Base-by-base conservation (phyloP, 30 jellyfish, hydroid and myxozoan species). In the Haliclystus octoradiatus region DNA sequence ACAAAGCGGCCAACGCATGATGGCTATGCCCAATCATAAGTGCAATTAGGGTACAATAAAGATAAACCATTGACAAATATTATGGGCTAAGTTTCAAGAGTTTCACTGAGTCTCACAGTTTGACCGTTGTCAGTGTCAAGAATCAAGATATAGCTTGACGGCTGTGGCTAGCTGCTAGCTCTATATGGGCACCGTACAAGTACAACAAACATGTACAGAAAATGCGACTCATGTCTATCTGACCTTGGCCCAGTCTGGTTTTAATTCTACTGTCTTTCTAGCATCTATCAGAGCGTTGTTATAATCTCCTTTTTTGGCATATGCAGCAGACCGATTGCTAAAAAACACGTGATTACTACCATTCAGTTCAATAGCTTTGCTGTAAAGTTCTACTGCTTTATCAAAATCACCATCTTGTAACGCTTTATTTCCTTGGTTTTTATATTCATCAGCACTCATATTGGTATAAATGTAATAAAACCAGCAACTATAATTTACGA, bases 281-380 rank as follows among this genome's bases (percentile, higher is more conserved):
- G 99, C 99, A 80, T 92, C 99, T 35, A 66, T 84, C 57, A 84
- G 73, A 25, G 99, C 87, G 33, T 92, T 88, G 0, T 79, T 61
- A 61, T 73, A 84, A n/a, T 77, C 84, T 22, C 84, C 95, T 68
- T 75, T 81, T 63, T 85, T 83, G 23, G 99, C 99, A 72, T 74
- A 92, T 9, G 99, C 99, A 26, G 99, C 99, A 22, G 99, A 92
- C 50, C 99, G 79, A 80, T 92, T 92, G 67, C 99, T 92, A 81
- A 79, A 92, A 28, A 84, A 76, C 26, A 84, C 96, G 84, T 92
- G 95, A 63, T 92, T 84, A 33, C 70, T 74, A 24, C 94, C 84
- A 57, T 83, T 91, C n/a, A 92, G 85, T 61, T 92, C 89, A 7
- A 92, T 92, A 13, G 99, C 99, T 57, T 84, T 80, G 0, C 97